Percentiles rank a stretch among this genome's conserved stretches.
Evolutionary conservation across 2,888 invertebrate genomes (phyloP).

Genomic region (Fragum fragum): DNA sequence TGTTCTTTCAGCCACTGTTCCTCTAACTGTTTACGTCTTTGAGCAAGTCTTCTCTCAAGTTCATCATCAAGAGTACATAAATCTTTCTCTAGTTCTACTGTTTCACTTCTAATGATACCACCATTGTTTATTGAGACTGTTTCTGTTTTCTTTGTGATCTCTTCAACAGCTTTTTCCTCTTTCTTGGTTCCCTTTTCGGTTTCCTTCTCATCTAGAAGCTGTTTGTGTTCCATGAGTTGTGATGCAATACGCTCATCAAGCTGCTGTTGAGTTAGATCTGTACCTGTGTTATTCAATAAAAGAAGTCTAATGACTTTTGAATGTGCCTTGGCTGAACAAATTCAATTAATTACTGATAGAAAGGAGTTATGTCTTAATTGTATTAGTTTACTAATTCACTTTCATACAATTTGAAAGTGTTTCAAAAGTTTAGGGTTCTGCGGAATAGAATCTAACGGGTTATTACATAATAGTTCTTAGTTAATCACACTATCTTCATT

Average conservation of each 20-base stretch:
- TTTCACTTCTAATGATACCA: slow-evolving; percentile 1
- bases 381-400: too few species aligned
- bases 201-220: slow-evolving; percentile 70
- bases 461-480: too few species aligned
- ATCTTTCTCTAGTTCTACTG: slow-evolving; percentile 11
- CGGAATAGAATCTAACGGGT: too few species aligned
- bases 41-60: slow-evolving; percentile 29
- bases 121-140: slow-evolving; percentile 8
- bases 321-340: too few species aligned
- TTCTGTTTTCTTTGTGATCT: slow-evolving; percentile 10
- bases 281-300: too few species aligned
- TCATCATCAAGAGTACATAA: slow-evolving; percentile 10
- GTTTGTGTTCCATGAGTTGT: slow-evolving; percentile 77
- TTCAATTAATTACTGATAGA: too few species aligned
- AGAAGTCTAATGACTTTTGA: too few species aligned
- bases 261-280: slow-evolving; percentile 81
- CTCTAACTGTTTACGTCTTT: slow-evolving; percentile 30
- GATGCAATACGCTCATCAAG: slow-evolving; percentile 81
- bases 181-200: slow-evolving; percentile 69
- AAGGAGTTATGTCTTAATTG: too few species aligned
- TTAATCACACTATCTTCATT: too few species aligned
- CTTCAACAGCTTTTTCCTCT: slow-evolving; percentile 27
- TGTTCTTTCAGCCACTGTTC: slow-evolving; percentile 45
- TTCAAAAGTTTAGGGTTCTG: too few species aligned
- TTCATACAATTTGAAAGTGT: too few species aligned